Conservation (phyloP, 2,888 invertebrate species). For the Cephonodes hylas region DNA sequence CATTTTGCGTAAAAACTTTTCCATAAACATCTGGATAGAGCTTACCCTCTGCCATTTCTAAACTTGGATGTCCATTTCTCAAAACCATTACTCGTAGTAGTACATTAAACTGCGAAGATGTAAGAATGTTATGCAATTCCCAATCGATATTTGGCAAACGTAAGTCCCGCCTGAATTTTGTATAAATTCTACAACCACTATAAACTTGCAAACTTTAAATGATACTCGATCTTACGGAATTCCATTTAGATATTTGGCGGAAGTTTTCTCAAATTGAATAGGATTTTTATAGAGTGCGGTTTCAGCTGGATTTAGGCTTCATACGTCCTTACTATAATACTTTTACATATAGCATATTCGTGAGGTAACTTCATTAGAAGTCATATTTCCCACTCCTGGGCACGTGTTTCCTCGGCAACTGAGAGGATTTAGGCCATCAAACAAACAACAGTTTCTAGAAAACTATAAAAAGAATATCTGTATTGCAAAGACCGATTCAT, state of each 20-base stretch:
- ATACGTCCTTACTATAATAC: too few species aligned
- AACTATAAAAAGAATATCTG: too few species aligned
- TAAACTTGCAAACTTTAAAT: constrained; percentile 1
- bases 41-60: not conserved
- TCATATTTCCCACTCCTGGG: too few species aligned
- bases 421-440: too few species aligned
- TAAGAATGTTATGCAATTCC: not conserved
- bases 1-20: not conserved
- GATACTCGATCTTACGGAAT: constrained; percentile 11
- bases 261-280: not conserved
- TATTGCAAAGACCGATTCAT: too few species aligned
- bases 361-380: not conserved
- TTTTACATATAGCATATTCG: too few species aligned
- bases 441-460: too few species aligned
- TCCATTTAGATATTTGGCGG: constrained; percentile 16
- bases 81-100: not conserved
- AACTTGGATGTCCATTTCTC: not conserved
- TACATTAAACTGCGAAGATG: not conserved
- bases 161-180: not conserved
- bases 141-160: constrained; percentile 4
- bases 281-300: not conserved
- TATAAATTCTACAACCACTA: not conserved
- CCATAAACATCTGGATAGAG: not conserved
- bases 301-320: not conserved
- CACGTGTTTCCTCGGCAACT: too few species aligned